Base-by-base conservation (phyloP, 2,113 vertebrate genomes). In the Cynocephalus volans region DNA sequence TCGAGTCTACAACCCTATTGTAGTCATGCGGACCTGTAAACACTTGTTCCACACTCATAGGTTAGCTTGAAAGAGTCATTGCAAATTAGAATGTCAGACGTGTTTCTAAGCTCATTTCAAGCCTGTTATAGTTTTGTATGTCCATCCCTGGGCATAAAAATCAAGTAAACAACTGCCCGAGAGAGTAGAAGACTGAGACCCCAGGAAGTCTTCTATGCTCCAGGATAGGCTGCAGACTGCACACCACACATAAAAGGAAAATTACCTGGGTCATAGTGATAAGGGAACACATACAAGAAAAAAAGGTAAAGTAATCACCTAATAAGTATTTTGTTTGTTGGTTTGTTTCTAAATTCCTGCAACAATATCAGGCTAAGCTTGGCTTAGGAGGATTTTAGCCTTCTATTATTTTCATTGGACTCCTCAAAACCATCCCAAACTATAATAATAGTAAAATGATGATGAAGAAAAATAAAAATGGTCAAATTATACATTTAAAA, bases 61-160 rank as follows among this genome's bases (percentile, higher is more conserved):
- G 21, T 36, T 13, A 77, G 1, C 48, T 76, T 82, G 45, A 95
- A 69, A 93, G 60, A 81, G 83, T 36, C 9, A 5, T n/a, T 41
- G 17, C 3, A 94, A 85, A 90, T 62, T 50, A 95, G 8, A 50
- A 67, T 82, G 23, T 60, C 45, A 95, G 31, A 48, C 89, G 45
- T 73, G 8, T 21, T 96, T 93, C 50, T 67, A 8, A 81, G 50
- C n/a, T 93, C 13, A 56, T 77, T 76, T 88, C 15, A 93, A 92
- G 48, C 41, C 48, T 79, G 13, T 48, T 28, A 56, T 65, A 92
- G 33, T 77, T 95, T 93, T 31, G 1, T 9, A 81, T 18, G 17
- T 48, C 31, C 24, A 90, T 6, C 41, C 31, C 72, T 52, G 77
- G 45, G 64, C 60, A 82, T 65, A 73, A 77, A 62, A 84, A 23